These are phyloP conservation scores for Geodia barretti DNA, from an alignment of 37 sponge, comb jelly and placozoan genomes.

Conservation along the genomic window DNA sequence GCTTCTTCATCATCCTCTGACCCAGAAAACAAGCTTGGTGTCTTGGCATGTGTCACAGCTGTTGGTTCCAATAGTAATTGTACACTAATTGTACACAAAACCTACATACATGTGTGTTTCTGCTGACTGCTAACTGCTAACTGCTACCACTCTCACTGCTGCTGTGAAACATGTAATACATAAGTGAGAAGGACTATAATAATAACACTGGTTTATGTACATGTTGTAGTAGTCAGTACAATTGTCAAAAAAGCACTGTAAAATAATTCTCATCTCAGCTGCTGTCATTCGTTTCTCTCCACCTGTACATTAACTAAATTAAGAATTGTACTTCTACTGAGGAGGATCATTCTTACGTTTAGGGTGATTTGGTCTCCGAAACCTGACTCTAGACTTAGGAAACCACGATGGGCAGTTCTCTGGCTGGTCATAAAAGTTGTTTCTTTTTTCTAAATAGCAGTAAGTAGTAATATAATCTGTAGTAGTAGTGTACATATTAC, in stretches of 20 bases:
- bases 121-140: too few species aligned
- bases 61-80: too few species aligned
- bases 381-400: neutral
- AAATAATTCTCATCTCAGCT: neutral
- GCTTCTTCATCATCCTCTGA: neutral
- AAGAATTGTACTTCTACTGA: neutral
- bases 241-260: neutral
- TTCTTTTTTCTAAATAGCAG: neutral
- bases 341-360: neutral
- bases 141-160: neutral
- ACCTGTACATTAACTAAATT: neutral
- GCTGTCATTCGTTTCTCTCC: slow-evolving; percentile 14
- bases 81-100: too few species aligned
- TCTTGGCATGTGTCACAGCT: neutral
- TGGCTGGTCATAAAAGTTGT: neutral
- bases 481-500: neutral
- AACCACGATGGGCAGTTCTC: slow-evolving; percentile 1
- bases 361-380: slow-evolving; percentile 15
- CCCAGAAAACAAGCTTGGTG: neutral
- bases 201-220: neutral
- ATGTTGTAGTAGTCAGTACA: neutral
- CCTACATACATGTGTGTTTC: too few species aligned
- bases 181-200: too few species aligned
- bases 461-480: neutral
- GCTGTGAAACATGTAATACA: too few species aligned